These are phyloP conservation scores for Ceyx melanurus DNA, from an alignment of 2,113 vertebrate species.

Conservation along the genomic window DNA sequence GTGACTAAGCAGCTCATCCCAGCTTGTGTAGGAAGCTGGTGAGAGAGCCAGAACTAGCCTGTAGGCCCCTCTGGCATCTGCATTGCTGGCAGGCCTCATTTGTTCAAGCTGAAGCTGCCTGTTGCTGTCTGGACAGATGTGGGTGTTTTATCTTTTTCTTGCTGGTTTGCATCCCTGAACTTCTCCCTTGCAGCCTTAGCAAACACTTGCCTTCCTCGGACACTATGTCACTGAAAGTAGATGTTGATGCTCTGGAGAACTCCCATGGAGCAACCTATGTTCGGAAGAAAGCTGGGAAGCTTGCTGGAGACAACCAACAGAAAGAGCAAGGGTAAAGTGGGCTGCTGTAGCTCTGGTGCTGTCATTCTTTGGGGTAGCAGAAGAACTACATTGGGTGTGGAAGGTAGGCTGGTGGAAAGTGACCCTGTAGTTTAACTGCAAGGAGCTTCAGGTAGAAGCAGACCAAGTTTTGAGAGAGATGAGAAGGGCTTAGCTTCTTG, in stretches of 20 bases:
- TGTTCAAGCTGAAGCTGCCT: background rate
- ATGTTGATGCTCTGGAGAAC: slow-evolving; percentile 96
- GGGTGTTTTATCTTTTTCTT: background rate
- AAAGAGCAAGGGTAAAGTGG: slow-evolving; percentile 87
- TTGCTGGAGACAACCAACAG: slow-evolving; percentile 83
- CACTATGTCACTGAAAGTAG: slow-evolving; percentile 92
- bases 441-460: background rate
- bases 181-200: slow-evolving; percentile 82
- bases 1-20: background rate
- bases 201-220: slow-evolving; percentile 94
- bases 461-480: background rate
- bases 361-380: background rate
- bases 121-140: background rate
- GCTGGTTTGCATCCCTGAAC: slow-evolving; percentile 72
- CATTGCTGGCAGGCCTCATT: background rate
- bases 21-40: background rate
- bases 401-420: background rate
- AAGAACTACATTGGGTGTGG: background rate
- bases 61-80: background rate
- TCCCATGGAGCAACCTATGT: slow-evolving; percentile 93
- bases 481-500: background rate
- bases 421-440: background rate
- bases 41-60: background rate
- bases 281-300: slow-evolving; percentile 92
- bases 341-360: background rate